A percentile compares a stretch with the other conserved stretches of the same genome.
These are phyloP conservation scores for Drosophila nasuta DNA, from an alignment of 1,140 invertebrate genomes.

Conservation along the genomic window DNA sequence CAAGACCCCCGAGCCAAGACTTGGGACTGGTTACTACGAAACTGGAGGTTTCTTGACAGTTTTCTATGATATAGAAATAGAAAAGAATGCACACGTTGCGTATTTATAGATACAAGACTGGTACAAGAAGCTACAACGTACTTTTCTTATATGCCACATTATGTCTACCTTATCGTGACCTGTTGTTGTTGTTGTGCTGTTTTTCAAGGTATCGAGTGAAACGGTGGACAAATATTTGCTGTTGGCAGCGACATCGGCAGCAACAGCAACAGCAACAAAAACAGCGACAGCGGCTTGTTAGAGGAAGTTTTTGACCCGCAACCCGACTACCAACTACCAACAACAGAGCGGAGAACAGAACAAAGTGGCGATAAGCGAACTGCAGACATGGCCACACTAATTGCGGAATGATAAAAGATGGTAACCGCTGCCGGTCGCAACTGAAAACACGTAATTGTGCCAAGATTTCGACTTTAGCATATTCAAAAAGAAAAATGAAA, in stretches of 20 bases:
- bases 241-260: constrained; percentile 54
- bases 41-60: constrained; percentile 4
- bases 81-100: constrained; percentile 47
- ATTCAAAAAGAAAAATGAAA: neutral
- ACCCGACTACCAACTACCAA: constrained; percentile 45
- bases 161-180: constrained; percentile 13
- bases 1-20: constrained; percentile 24
- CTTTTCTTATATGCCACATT: constrained; percentile 43
- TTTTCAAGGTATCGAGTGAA: constrained; percentile 69
- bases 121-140: constrained; percentile 38
- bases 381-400: constrained; percentile 73
- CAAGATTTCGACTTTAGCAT: constrained; percentile 55
- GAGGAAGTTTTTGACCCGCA: constrained; percentile 45
- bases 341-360: constrained; percentile 5
- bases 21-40: constrained; percentile 5
- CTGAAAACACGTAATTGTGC: constrained; percentile 50
- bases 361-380: constrained; percentile 60
- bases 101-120: constrained; percentile 62
- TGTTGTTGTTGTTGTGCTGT: constrained; percentile 33
- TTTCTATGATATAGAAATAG: constrained; percentile 37
- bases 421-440: constrained; percentile 52
- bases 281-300: constrained; percentile 55
- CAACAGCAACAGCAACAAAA: constrained; percentile 49
- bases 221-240: constrained; percentile 77
- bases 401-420: constrained; percentile 79